Evolutionary conservation across 2,888 invertebrate genomes (phyloP).

Genomic region (Taenaris catops): DNA sequence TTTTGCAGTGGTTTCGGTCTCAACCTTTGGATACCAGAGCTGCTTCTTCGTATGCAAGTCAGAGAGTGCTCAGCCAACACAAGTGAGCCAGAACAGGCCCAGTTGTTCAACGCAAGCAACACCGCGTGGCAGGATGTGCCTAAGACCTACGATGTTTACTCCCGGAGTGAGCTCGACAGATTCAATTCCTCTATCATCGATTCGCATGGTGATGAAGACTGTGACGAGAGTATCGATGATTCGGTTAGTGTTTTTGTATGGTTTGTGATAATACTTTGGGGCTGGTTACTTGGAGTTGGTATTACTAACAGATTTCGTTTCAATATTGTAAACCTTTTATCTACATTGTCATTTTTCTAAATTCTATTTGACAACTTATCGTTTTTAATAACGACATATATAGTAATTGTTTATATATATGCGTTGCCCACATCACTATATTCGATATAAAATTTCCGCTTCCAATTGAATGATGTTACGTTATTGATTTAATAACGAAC

Average conservation of each 20-base stretch:
- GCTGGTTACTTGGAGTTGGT: no score
- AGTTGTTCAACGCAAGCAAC: constrained; percentile 42
- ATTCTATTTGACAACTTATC: no score
- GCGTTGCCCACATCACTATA: no score
- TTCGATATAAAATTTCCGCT: no score
- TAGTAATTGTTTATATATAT: no score
- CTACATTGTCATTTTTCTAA: no score
- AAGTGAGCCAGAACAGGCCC: constrained; percentile 46
- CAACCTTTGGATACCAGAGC: constrained; percentile 88
- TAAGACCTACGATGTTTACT: constrained; percentile 60
- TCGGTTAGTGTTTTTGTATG: constrained; percentile 37
- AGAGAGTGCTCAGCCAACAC: constrained; percentile 55
- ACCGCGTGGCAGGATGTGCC: constrained; percentile 60
- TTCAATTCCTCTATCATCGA: constrained; percentile 35
- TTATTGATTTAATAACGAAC: no score
- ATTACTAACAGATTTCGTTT: no score
- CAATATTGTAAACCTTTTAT: no score
- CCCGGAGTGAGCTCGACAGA: constrained; percentile 32
- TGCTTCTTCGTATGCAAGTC: constrained; percentile 81
- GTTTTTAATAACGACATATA: no score
- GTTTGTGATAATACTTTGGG: no score
- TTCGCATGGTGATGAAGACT: constrained; percentile 33
- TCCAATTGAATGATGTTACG: no score
- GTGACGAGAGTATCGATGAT: constrained; percentile 49
- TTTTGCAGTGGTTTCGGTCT: constrained; percentile 81